These are phyloP conservation scores for Eurystomus gularis DNA, from an alignment of 2,113 vertebrate species.

Conservation along the genomic window DNA sequence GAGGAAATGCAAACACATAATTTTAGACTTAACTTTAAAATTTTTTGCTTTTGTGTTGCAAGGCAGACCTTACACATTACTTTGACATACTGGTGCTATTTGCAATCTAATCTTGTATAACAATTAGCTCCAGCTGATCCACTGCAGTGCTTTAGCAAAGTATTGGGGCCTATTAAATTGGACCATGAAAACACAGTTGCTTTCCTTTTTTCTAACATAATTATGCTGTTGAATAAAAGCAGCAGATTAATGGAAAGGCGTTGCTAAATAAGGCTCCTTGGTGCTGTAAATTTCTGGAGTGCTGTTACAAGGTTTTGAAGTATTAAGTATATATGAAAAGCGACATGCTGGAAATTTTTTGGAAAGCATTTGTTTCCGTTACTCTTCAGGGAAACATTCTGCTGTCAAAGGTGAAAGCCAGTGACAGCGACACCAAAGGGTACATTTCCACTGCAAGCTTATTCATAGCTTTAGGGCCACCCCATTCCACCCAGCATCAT, in stretches of 20 bases:
- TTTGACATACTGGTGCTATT: constrained; percentile 72
- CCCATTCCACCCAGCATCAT: neutral
- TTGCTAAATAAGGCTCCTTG: constrained; percentile 58
- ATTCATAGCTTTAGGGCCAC: neutral
- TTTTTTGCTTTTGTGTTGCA: constrained; percentile 24
- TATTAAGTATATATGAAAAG: constrained; percentile 59
- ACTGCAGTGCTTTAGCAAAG: constrained; percentile 72
- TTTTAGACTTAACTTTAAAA: constrained; percentile 24
- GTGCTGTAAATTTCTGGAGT: constrained; percentile 55
- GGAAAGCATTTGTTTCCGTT: constrained; percentile 39
- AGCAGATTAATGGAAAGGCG: constrained; percentile 59
- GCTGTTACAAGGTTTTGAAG: constrained; percentile 24
- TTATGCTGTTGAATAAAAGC: constrained; percentile 42
- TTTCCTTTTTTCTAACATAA: constrained; percentile 70
- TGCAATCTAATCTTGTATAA: constrained; percentile 71
- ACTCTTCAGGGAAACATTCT: constrained; percentile 36
- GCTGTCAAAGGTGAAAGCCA: constrained; percentile 40
- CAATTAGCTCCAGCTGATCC: constrained; percentile 77
- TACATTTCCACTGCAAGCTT: neutral
- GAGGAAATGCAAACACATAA: constrained; percentile 4
- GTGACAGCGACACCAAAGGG: constrained; percentile 18
- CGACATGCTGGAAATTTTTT: constrained; percentile 7
- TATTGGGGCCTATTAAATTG: constrained; percentile 69
- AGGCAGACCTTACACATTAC: constrained; percentile 49
- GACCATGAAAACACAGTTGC: constrained; percentile 60